Percentiles rank a stretch among this genome's conserved stretches.
Evolutionary conservation across 1,140 invertebrate species (phyloP).

Genomic region (Apolygus lucorum): DNA sequence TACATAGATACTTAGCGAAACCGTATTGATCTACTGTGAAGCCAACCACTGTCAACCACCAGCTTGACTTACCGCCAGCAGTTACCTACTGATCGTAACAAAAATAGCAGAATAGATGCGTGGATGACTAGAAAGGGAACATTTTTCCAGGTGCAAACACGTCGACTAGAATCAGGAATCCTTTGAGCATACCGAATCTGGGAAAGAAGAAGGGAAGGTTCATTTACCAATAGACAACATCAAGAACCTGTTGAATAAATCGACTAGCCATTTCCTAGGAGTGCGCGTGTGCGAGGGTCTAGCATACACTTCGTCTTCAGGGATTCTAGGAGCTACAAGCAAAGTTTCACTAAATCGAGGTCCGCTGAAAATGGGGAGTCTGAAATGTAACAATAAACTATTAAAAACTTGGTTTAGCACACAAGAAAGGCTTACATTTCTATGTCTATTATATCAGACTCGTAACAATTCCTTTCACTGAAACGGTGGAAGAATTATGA

Average conservation of each 20-base stretch:
- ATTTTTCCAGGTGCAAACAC: conserved; percentile 68
- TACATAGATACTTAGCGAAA: no score
- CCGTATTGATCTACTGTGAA: no score
- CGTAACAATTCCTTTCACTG: no score
- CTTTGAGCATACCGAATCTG: conserved; percentile 77
- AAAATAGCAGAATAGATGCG: conserved; percentile 81
- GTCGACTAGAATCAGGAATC: conserved; percentile 80
- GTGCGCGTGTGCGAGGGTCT: conserved; percentile 62
- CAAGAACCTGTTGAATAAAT: conserved; percentile 88
- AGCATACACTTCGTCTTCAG: conserved; percentile 72
- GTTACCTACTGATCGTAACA: no score
- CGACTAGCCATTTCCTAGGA: conserved; percentile 86
- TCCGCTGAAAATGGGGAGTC: conserved; percentile 89
- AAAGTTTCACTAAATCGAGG: conserved; percentile 72
- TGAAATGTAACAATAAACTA: conserved; percentile 42
- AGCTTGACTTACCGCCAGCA: no score
- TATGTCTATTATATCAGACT: no score
- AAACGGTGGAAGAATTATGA: no score
- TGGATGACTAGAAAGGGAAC: conserved; percentile 71
- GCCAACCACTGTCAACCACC: no score
- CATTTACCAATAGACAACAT: no score
- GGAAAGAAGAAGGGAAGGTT: no score
- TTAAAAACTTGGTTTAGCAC: no score
- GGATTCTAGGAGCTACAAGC: conserved; percentile 48
- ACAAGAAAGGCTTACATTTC: no score